These are phyloP conservation scores for Callocephalon fimbriatum DNA, from an alignment of 2,113 vertebrate genomes.

Conservation along the genomic window DNA sequence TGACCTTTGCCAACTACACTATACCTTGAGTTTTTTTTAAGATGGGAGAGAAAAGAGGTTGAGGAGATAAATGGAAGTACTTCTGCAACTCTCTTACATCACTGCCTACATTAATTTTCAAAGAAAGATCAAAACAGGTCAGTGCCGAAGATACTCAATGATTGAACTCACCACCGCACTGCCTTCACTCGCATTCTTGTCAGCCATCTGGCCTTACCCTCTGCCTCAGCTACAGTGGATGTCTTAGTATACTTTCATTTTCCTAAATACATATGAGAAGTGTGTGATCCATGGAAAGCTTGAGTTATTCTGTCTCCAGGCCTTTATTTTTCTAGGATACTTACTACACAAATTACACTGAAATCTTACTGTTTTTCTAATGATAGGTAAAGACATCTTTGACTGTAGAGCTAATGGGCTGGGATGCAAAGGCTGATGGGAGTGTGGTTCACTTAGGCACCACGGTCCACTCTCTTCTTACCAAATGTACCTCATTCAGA, in stretches of 20 bases:
- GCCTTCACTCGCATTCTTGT: neutral
- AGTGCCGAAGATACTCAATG: neutral
- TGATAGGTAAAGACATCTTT: rapidly evolving
- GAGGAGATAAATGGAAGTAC: neutral
- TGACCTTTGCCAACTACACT: neutral
- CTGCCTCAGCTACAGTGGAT: neutral
- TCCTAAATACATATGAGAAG: neutral
- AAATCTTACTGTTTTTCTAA: neutral
- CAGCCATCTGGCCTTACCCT: neutral
- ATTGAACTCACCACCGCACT: neutral
- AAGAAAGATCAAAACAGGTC: neutral
- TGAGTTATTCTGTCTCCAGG: neutral
- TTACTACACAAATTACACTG: neutral
- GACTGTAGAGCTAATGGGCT: neutral
- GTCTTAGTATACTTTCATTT: neutral
- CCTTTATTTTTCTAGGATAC: neutral
- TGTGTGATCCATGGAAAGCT: neutral
- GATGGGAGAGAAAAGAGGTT: neutral
- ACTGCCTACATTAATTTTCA: neutral
- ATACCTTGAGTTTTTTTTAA: neutral
- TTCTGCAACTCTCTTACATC: neutral
- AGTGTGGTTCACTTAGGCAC: neutral
- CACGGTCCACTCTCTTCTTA: neutral
- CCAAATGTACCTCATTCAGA: too few relatives aligned
- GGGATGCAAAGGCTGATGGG: neutral